Conservation (phyloP, 2,113 vertebrate genomes). For the Calonectris borealis region DNA sequence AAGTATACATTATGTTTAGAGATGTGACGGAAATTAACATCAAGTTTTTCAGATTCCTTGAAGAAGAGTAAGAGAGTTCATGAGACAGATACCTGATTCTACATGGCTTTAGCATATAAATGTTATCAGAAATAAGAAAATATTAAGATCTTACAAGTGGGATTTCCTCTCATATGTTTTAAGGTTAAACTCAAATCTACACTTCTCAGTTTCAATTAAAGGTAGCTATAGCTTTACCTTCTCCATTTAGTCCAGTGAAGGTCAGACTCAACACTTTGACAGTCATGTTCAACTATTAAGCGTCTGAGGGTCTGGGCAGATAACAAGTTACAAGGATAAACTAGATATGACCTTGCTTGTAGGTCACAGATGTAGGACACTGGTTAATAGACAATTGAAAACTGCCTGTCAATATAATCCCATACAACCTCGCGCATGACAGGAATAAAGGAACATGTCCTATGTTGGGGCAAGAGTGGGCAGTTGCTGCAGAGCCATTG, state of each 20-base stretch:
- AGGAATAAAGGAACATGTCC: not conserved
- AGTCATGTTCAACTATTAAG: not conserved
- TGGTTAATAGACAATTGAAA: not conserved
- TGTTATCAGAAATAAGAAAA: not conserved
- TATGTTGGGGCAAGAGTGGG: not conserved
- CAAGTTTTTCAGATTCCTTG: not conserved
- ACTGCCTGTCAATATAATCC: not conserved
- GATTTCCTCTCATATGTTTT: not conserved
- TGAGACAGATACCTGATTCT: not conserved
- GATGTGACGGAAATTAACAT: not conserved
- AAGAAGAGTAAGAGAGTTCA: not conserved
- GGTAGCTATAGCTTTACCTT: not conserved
- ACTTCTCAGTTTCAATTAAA: not conserved
- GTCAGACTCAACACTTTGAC: not conserved
- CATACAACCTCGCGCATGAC: not conserved
- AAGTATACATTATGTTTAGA: not conserved
- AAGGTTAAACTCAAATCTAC: not conserved
- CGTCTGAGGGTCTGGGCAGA: not conserved
- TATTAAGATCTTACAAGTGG: not conserved
- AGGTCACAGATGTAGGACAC: not conserved
- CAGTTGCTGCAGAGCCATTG: not conserved
- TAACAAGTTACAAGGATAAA: not conserved
- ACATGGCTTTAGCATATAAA: not conserved
- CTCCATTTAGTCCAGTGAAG: not conserved
- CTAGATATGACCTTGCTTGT: not conserved